Evolutionary conservation across 2,797 vertebrate species (phyloP).

Genomic region (Synanceia verrucosa): DNA sequence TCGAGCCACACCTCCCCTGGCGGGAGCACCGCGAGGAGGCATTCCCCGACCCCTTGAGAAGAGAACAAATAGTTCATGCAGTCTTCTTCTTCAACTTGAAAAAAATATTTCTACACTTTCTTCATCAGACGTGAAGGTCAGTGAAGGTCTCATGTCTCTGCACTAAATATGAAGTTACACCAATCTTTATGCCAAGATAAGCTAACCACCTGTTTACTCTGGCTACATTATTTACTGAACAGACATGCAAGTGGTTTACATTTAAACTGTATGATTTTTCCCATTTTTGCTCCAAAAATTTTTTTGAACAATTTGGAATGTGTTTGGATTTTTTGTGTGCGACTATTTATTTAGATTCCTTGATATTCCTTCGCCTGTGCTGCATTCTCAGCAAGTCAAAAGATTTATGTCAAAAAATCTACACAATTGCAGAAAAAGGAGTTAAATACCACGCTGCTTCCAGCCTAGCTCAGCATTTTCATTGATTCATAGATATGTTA

Average conservation of each 20-base stretch:
- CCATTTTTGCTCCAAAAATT: not conserved
- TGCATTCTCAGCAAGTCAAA: not conserved
- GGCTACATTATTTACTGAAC: not conserved
- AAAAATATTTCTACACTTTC: not conserved
- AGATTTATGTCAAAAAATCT: too few species aligned
- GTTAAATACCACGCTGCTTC: not conserved
- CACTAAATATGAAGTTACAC: not conserved
- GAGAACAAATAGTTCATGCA: not conserved
- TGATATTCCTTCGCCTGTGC: not conserved
- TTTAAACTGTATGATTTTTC: too few species aligned
- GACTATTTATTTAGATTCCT: not conserved
- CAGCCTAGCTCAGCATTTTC: not conserved
- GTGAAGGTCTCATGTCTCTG: not conserved
- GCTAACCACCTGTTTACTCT: not conserved
- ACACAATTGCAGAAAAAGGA: not conserved
- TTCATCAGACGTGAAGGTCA: not conserved
- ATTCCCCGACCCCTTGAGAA: slow-evolving; percentile 89
- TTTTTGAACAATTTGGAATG: not conserved
- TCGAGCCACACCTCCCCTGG: slow-evolving; percentile 86
- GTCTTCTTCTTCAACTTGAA: not conserved
- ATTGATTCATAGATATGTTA: not conserved
- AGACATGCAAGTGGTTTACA: not conserved
- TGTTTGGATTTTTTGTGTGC: not conserved
- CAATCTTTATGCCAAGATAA: not conserved
- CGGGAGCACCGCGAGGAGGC: slow-evolving; percentile 76